Evolutionary conservation across 1,140 invertebrate species (phyloP), one percentile per base, ranked within the genome.

Genomic region (Mycetomoellerius zeteki): DNA sequence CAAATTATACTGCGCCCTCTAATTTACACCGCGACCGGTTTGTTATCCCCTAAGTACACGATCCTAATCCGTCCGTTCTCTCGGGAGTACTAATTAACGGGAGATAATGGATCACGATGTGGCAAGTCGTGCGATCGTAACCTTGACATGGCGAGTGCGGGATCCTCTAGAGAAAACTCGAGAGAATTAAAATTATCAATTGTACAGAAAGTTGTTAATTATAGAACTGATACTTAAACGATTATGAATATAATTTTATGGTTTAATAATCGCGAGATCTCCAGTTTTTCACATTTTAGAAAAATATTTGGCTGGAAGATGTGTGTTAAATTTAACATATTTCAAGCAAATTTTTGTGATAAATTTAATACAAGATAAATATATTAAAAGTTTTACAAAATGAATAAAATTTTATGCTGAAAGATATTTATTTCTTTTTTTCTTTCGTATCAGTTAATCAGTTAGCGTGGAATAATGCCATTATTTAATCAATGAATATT

Each of bases 41-140:
- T 10, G 80, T 30, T 37, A 78, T 78, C 12, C 58, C 47, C 16
- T 78, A 65, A 85, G 82, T 75, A 78, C 24, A 77, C 47, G 47
- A 67, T 43, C 47, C 73, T 77, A 77, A 85, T 77, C 82, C 56
- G 73, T 77, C 82, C 56, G 73, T 67, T 85, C 64, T 37, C 33
- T 10, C 47, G n/a, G 47, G 30, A 62, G 21, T 64, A 50, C 56
- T 85, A 85, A 78, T 85, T 85, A 84, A 75, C 52, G 30, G 21
- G 19, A 78, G 82, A 65, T 85, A 75, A 65, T 27, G 75, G 24
- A 24, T 54, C 47, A 33, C 73, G 30, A 85, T 85, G 72, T 19
- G 1, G 16, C 60, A 47, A 37, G 47, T 54, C 73, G 30, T 54
- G 30, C 21, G 58, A 77, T 50, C 43, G 60, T 60, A 78, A 65